Evolutionary conservation across 2,888 invertebrate genomes (phyloP), one percentile per base, ranked within the genome.

Genomic region (Lymantria dispar): DNA sequence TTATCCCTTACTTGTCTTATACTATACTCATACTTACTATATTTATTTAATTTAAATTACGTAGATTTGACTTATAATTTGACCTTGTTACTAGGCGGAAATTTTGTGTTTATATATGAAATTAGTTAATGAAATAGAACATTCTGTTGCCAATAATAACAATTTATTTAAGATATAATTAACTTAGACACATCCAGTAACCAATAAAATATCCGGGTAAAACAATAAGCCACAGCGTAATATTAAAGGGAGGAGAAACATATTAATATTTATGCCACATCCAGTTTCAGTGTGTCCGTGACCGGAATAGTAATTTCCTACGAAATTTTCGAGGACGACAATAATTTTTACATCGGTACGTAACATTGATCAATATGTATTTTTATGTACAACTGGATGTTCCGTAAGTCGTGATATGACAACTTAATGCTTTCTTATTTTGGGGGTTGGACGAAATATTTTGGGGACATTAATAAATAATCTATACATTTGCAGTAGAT

Each of bases 251-350:
- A 66, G 56, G n/a, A 52, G 57, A 52, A 63, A 63, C 64, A 70
- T 68, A 71, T 68, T 70, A 72, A 70, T 72, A 75, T 70, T 70
- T 72, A 71, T 69, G 60, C 51, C 76, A 50, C 68, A 71, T 80
- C 74, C 68, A 74, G 74, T 58, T 48, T 58, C 51, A 62, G 47
- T 61, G 51, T 52, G 48, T 54, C 68, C 68, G 68, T 58, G 70
- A 69, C 56, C 70, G 73, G 80, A 80, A 86, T 83, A 80, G 82
- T 83, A 85, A 86, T 86, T 79, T 80, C 78, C 80, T 80, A 73
- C 78, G 74, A 74, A 74, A 73, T 70, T n/a, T 76, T 72, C 69
- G 73, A 66, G 66, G 62, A 70, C 62, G 72, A 77, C 74, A 76
- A 80, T 78, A 76, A 72, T 74, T 80, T 81, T 78, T 73, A 75